Conservation (phyloP, 2,888 invertebrate genomes). For the Lagria hirta region DNA sequence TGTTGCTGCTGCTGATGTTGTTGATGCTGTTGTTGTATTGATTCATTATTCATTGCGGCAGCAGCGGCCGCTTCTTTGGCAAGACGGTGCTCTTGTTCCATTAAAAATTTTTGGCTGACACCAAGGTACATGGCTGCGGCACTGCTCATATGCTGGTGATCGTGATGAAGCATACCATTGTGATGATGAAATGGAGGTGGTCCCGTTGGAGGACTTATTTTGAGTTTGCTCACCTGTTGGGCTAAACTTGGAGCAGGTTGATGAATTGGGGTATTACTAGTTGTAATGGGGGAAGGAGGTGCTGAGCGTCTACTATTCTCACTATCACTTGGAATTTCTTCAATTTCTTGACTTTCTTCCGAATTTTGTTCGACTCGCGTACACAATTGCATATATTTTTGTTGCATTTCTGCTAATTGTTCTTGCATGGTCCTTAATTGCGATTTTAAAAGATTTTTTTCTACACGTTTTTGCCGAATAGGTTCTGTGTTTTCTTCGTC, state of each 20-base stretch:
- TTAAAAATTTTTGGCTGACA: constrained; percentile 74
- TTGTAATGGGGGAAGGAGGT: constrained; percentile 60
- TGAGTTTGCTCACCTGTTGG: constrained; percentile 50
- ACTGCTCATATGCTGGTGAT: constrained; percentile 55
- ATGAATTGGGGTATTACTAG: constrained; percentile 55
- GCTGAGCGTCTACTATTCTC: constrained; percentile 60
- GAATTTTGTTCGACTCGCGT: constrained; percentile 81
- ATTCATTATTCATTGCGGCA: constrained; percentile 61
- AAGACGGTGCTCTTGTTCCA: constrained; percentile 77
- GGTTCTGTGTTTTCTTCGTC: constrained; percentile 76
- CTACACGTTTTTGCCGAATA: constrained; percentile 80
- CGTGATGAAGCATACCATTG: constrained; percentile 52
- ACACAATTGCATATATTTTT: constrained; percentile 84
- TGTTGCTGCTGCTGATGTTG: constrained; percentile 42
- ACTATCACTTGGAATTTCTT: constrained; percentile 71
- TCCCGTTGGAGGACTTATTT: constrained; percentile 53
- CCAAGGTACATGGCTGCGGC: constrained; percentile 72
- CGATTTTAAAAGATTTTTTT: constrained; percentile 82
- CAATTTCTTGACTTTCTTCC: constrained; percentile 73
- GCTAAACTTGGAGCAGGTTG: constrained; percentile 51
- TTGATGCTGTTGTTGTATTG: constrained; percentile 60
- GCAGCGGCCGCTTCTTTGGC: constrained; percentile 64
- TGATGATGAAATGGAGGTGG: constrained; percentile 57
- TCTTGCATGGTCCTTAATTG: constrained; percentile 86
- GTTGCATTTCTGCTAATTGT: constrained; percentile 88